Conservation (phyloP, 2,888 invertebrate species). For the Tridacna crocea region DNA sequence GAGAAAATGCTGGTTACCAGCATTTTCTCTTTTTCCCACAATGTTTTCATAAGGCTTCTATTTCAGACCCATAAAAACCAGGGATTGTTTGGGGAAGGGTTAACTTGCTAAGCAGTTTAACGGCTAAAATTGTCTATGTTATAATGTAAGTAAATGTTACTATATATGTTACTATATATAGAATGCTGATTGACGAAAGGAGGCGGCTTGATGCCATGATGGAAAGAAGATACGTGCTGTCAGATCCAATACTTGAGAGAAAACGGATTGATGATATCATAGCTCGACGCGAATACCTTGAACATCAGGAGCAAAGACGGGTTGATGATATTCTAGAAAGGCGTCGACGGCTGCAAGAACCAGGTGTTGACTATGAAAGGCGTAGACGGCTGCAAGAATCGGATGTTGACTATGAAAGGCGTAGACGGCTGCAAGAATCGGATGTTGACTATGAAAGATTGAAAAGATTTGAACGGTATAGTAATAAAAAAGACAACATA, state of each 20-base stretch:
- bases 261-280: slow-evolving; percentile 52
- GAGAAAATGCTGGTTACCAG: background rate
- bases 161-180: slow-evolving; percentile 1
- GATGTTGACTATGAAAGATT: slow-evolving; percentile 44
- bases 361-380: slow-evolving; percentile 25
- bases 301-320: slow-evolving; percentile 31
- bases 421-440: slow-evolving; percentile 17
- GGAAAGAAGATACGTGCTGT: slow-evolving; percentile 34
- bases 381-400: slow-evolving; percentile 25
- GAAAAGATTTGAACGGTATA: slow-evolving; percentile 46
- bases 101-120: too few relatives aligned
- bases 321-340: slow-evolving; percentile 48
- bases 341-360: slow-evolving; percentile 22
- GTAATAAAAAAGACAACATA: background rate
- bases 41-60: too few relatives aligned
- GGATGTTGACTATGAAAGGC: slow-evolving; percentile 39
- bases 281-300: slow-evolving; percentile 41
- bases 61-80: too few relatives aligned
- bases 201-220: slow-evolving; percentile 41
- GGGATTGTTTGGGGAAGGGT: too few relatives aligned
- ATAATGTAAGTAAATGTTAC: too few relatives aligned
- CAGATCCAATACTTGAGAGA: slow-evolving; percentile 42
- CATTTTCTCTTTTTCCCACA: too few relatives aligned
- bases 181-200: slow-evolving; percentile 45
- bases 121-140: too few relatives aligned